Conservation (phyloP, 2,113 vertebrate genomes). For the Blennius ocellaris region DNA sequence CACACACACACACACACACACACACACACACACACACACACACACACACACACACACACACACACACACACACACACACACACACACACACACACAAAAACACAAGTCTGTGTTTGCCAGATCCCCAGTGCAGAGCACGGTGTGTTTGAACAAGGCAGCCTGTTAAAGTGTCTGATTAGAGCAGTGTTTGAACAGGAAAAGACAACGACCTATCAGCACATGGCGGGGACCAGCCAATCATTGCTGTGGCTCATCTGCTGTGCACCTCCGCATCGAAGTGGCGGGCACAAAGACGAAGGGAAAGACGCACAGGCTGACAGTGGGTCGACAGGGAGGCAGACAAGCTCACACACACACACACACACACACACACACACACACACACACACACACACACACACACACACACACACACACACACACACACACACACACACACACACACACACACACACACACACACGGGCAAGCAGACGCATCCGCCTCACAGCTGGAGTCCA, state of each 20-base stretch:
- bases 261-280: constrained; percentile 34
- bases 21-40: background rate
- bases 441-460: too few relatives aligned
- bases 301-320: constrained; percentile 21
- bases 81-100: constrained; percentile 25
- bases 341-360: constrained; percentile 10
- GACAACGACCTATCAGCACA: constrained; percentile 68
- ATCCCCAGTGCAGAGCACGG: constrained; percentile 54
- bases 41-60: constrained; percentile 1
- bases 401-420: too few relatives aligned
- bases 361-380: too few relatives aligned
- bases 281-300: constrained; percentile 39
- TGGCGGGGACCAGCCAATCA: constrained; percentile 58
- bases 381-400: too few relatives aligned
- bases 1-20: background rate
- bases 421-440: too few relatives aligned
- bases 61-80: constrained; percentile 22
- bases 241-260: constrained; percentile 38
- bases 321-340: constrained; percentile 5
- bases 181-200: constrained; percentile 74
- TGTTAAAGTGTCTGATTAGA: constrained; percentile 78
- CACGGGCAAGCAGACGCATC: constrained; percentile 32
- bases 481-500: constrained; percentile 38
- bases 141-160: constrained; percentile 77
- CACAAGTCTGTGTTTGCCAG: constrained; percentile 69